These are phyloP conservation scores for Gallinago stenura DNA, from an alignment of 2,797 vertebrate genomes.

Conservation along the genomic window DNA sequence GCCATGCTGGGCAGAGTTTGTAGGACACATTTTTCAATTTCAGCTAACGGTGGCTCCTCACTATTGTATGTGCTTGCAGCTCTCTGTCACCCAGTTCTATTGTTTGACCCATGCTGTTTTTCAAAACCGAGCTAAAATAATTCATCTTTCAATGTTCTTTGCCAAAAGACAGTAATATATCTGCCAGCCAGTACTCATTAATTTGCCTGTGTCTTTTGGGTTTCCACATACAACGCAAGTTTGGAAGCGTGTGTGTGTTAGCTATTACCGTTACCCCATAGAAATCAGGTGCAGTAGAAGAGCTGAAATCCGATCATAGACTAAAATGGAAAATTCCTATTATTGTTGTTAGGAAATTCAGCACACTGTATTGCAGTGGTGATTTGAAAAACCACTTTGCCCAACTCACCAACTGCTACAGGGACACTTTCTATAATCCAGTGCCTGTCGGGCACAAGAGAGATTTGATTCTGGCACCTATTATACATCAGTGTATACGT, in stretches of 20 bases:
- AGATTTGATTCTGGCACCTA: constrained; percentile 22
- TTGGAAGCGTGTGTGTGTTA: neutral
- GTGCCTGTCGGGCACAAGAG: neutral
- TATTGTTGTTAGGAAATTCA: neutral
- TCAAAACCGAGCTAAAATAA: constrained; percentile 7
- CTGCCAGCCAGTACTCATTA: neutral
- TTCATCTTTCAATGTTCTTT: neutral
- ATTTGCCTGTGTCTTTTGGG: neutral
- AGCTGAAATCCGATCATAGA: neutral
- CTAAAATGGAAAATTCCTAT: neutral
- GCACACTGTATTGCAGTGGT: neutral
- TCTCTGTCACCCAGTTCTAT: neutral
- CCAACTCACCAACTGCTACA: neutral
- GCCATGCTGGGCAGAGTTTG: neutral
- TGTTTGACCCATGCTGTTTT: constrained; percentile 39
- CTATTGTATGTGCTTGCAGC: neutral
- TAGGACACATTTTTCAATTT: neutral
- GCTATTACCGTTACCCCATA: neutral
- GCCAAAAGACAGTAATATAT: neutral
- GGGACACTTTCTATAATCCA: neutral
- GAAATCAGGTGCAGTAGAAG: neutral
- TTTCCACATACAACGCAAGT: neutral
- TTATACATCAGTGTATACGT: neutral
- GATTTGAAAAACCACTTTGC: neutral
- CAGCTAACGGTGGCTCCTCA: neutral